Evolutionary conservation across 37 sponge, comb jelly and placozoan genomes (phyloP), one percentile per base, ranked within the genome.

Genomic region (Halichondria panicea): DNA sequence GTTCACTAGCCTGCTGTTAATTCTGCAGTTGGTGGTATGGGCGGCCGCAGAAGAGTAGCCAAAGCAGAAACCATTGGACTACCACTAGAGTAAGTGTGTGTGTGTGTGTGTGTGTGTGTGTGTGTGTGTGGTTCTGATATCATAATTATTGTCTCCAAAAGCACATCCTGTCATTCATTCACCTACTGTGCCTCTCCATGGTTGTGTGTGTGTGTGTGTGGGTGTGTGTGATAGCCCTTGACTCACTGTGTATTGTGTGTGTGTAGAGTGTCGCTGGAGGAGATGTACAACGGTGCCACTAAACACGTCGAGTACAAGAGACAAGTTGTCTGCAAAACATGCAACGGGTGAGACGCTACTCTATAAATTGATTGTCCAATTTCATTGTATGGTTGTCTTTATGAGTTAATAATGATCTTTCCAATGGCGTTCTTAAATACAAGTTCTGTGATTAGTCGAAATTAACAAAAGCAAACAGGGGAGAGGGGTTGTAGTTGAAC

Each of bases 221-320:
- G 3, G 0, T 34, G 45, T 31, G 55, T 63, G 50, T 22, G 37
- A 18, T 40, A 36, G 15, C 32, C 24, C 30, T 62, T 32, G 39
- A n/a, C n/a, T n/a, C n/a, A n/a, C n/a, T n/a, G n/a, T n/a, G n/a
- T n/a, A n/a, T n/a, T n/a, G n/a, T 19, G 21, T 64, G 44, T 44
- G 27, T 25, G 56, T n/a, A 93, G 94, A n/a, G 94, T 93, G 9
- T 81, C 90, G 4, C 56, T 93, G 38, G 90, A 93, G 43, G 94
- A 93, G 3, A 22, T 93, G 38, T 93, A 86, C 66, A 81, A 76
- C 63, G 94, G 94, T 27, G 64, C 81, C 18, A 81, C 75, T 0
- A 85, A 79, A 35, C 11, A 22, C 55, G 80, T 93, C 13, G 89
- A 93, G 53, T 88, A 74, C 65, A 89, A 90, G 65, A 85, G 84